phyloP scores from a whole-genome alignment of 1,140 invertebrate species.

The Eumeta japonica region DNA sequence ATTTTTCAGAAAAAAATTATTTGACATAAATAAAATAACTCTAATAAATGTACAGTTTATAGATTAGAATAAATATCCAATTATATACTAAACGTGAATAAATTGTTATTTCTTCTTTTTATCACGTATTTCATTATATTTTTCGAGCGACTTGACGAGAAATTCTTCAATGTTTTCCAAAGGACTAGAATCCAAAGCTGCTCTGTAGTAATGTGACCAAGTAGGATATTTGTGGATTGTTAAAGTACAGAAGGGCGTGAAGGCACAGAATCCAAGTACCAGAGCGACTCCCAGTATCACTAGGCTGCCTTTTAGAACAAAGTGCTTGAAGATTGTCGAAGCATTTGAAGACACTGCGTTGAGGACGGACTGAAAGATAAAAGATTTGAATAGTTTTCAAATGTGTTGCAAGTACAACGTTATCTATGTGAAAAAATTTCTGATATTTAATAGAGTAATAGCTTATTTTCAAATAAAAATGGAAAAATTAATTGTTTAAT shows the following conservation, averaged over 20 bases:
- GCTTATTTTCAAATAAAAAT: too few relatives aligned
- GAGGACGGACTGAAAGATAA: constrained; percentile 9
- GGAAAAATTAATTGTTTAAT: too few relatives aligned
- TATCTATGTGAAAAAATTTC: too few relatives aligned
- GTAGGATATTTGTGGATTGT: constrained; percentile 9
- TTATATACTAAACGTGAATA: constrained; percentile 2
- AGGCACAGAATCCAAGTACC: constrained; percentile 11
- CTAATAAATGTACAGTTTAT: background rate
- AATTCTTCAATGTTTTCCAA: constrained; percentile 10
- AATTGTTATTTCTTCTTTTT: constrained; percentile 1
- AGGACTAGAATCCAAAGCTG: background rate
- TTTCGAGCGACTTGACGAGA: constrained; percentile 6
- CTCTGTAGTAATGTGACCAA: background rate
- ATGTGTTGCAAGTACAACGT: too few relatives aligned
- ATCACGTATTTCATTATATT: constrained; percentile 7
- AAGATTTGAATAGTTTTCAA: too few relatives aligned
- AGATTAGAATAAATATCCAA: background rate
- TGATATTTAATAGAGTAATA: too few relatives aligned
- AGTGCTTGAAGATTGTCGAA: background rate
- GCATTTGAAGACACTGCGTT: constrained; percentile 5
- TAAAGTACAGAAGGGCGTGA: constrained; percentile 12
- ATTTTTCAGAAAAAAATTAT: too few relatives aligned
- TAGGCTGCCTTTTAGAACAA: constrained; percentile 5
- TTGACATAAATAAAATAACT: constrained; percentile 1
- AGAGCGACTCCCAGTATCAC: constrained; percentile 9